Evolutionary conservation across 2,113 vertebrate genomes (phyloP).

Genomic region (Picathartes gymnocephalus): DNA sequence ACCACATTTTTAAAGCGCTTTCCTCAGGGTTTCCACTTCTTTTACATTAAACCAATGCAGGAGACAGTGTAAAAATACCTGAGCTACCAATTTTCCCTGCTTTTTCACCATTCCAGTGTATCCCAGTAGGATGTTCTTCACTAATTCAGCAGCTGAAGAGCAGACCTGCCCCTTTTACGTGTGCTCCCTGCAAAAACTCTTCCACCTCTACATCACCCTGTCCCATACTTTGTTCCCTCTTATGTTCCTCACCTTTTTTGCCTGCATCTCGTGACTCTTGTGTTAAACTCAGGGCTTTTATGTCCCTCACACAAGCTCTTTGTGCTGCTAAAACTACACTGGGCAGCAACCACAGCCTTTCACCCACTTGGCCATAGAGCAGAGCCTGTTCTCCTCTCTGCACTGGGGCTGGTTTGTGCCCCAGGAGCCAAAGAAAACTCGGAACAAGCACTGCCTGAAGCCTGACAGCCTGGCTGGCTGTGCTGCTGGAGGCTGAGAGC

Average conservation of each 20-base stretch:
- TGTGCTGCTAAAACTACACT: slow-evolving; percentile 20
- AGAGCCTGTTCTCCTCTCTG: neutral
- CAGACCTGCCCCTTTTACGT: fast-evolving
- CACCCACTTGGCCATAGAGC: slow-evolving; percentile 44
- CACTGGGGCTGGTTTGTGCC: neutral
- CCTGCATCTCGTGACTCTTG: neutral
- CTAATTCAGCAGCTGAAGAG: neutral
- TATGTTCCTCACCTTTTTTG: neutral
- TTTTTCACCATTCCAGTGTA: neutral
- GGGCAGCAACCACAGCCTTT: neutral
- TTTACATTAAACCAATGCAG: neutral
- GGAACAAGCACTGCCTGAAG: neutral
- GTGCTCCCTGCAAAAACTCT: neutral
- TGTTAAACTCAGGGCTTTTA: neutral
- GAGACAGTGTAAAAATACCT: neutral
- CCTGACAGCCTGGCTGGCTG: neutral
- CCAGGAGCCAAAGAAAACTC: neutral
- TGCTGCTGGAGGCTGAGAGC: neutral
- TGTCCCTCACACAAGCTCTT: slow-evolving; percentile 31
- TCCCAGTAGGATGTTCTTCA: neutral
- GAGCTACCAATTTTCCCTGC: neutral
- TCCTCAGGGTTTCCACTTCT: neutral
- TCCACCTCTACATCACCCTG: neutral
- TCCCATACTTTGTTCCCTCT: neutral
- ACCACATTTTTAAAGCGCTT: fast-evolving